Conservation (phyloP, 2,797 vertebrate species). For the Anguilla obscura region DNA sequence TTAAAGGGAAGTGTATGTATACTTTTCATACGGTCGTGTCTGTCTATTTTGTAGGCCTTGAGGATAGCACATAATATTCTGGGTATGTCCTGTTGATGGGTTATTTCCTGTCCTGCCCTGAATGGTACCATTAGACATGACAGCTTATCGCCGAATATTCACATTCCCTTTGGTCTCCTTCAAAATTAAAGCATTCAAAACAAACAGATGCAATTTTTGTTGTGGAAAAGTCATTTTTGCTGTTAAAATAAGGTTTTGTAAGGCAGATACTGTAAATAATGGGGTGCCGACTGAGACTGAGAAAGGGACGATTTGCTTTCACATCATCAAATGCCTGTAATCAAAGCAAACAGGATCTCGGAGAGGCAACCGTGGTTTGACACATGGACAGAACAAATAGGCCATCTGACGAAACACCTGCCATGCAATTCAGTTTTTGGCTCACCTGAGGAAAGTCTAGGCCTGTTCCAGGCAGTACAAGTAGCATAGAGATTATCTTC, state of each 20-base stretch:
- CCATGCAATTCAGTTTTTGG: neutral
- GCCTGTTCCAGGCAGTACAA: neutral
- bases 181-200: neutral
- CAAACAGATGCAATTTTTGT: neutral
- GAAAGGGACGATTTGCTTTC: neutral
- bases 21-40: too few species aligned
- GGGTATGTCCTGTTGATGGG: neutral
- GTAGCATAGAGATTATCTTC: neutral
- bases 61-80: neutral
- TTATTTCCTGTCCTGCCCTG: neutral
- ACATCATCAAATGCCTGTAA: neutral
- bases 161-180: neutral
- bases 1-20: too few species aligned
- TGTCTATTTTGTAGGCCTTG: neutral
- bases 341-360: neutral
- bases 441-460: neutral
- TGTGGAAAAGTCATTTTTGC: neutral
- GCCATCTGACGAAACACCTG: constrained; percentile 12
- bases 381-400: neutral
- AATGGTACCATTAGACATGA: neutral
- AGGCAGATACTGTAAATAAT: neutral
- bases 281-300: neutral
- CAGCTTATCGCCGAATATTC: neutral
- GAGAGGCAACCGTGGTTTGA: neutral
- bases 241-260: constrained; percentile 1